Evolutionary conservation across 2,888 invertebrate species (phyloP), one percentile per base, ranked within the genome.

Genomic region (Thalpophila matura): DNA sequence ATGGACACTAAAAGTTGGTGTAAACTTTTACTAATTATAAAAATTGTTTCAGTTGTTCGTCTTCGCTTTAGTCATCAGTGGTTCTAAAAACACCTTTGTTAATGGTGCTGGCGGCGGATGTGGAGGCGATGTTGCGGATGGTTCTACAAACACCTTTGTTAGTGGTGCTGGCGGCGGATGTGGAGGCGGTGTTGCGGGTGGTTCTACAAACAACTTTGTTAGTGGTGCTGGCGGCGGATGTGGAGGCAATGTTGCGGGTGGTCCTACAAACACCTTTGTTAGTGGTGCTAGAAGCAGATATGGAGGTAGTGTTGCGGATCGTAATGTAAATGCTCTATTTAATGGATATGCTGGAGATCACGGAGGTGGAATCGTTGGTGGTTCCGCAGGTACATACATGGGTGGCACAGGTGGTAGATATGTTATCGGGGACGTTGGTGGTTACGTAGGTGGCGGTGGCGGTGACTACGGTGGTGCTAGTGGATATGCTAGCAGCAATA

Each of bases 31-130:
- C 26, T 16, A 22, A 12, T 35, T 22, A 18, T 9, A 40, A 22
- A 26, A 9, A 31, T 22, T 3, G 38, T 70, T 70, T 55, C 71
- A 70, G 69, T 55, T 64, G 37, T 58, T 70, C 64, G 29, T 70
- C 46, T 70, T 50, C 31, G 46, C 64, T 42, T 33, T 70, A 40
- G n/a, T 70, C 50, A 46, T 54, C 57, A 51, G n/a, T n/a, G n/a
- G n/a, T n/a, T n/a, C n/a, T n/a, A n/a, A n/a, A n/a, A n/a, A n/a
- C n/a, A n/a, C n/a, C n/a, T n/a, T n/a, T n/a, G n/a, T n/a, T n/a
- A n/a, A n/a, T n/a, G n/a, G n/a, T n/a, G n/a, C n/a, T n/a, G n/a
- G n/a, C n/a, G n/a, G n/a, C n/a, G n/a, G n/a, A n/a, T n/a, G n/a
- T n/a, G 33, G 33, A 6, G 33, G 14, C 7, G 14, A 4, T 24